A percentile compares a stretch with the other conserved stretches of the same genome.
phyloP scores from a whole-genome alignment of 2,888 invertebrate genomes.

The Drosophila prostipennis region DNA sequence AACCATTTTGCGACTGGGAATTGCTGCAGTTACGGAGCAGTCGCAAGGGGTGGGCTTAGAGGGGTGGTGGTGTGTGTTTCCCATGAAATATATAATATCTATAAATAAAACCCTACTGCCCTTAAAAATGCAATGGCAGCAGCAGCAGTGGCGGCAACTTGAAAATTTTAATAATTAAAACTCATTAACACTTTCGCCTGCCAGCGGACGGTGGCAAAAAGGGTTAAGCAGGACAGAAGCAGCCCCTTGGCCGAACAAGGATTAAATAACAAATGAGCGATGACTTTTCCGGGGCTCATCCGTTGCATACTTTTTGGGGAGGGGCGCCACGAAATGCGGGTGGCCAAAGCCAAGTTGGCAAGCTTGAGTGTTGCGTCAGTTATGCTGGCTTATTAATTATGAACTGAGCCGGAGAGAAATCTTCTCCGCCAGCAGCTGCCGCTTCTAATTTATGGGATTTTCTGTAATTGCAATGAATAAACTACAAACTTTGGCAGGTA shows the following conservation, averaged over 20 bases:
- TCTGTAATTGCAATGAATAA: slow-evolving; percentile 56
- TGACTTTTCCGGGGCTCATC: slow-evolving; percentile 56
- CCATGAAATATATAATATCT: slow-evolving; percentile 36
- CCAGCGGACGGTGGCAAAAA: not conserved
- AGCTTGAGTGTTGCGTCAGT: slow-evolving; percentile 27
- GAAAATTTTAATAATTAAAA: slow-evolving; percentile 73
- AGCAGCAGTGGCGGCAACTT: slow-evolving; percentile 41
- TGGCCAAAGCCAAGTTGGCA: slow-evolving; percentile 6
- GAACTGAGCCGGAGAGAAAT: slow-evolving; percentile 13
- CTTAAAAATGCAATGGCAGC: slow-evolving; percentile 35
- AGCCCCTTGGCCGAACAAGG: slow-evolving; percentile 58
- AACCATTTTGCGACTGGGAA: slow-evolving; percentile 31
- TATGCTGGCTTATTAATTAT: slow-evolving; percentile 63
- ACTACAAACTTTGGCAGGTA: slow-evolving; percentile 16
- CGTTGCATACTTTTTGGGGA: slow-evolving; percentile 56
- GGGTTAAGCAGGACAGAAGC: not conserved
- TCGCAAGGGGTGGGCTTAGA: not conserved
- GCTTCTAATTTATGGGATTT: slow-evolving; percentile 66
- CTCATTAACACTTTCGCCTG: slow-evolving; percentile 71
- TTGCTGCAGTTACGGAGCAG: slow-evolving; percentile 19
- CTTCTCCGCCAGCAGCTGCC: slow-evolving; percentile 8
- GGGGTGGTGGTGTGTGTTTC: not conserved
- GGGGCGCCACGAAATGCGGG: not conserved
- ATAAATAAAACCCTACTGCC: slow-evolving; percentile 23
- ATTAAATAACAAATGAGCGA: slow-evolving; percentile 80